Evolutionary conservation across 1,140 invertebrate genomes (phyloP).

Genomic region (Eumeta japonica): DNA sequence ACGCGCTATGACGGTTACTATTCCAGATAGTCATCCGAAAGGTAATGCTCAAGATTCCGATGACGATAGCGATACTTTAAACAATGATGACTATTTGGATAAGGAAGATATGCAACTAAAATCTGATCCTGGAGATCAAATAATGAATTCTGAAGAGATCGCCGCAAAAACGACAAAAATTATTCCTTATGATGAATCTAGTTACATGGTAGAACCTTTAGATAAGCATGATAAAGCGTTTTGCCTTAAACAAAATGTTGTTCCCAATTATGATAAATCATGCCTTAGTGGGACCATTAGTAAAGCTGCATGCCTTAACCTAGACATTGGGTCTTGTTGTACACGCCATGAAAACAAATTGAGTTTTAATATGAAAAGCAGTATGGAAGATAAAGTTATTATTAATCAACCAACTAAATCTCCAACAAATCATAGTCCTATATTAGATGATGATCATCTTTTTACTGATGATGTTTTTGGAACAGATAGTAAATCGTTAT

Average conservation of each 20-base stretch:
- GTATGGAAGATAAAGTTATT: conserved; percentile 55
- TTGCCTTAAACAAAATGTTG: conserved; percentile 42
- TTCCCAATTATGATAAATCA: conserved; percentile 55
- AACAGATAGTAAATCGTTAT: conserved; percentile 58
- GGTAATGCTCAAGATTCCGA: conserved; percentile 59
- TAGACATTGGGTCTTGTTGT: conserved; percentile 51
- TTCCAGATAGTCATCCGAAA: conserved; percentile 59
- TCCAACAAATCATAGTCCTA: conserved; percentile 60
- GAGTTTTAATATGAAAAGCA: conserved; percentile 35
- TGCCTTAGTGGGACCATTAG: conserved; percentile 59
- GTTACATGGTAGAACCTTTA: conserved; percentile 54
- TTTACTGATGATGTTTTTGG: conserved; percentile 67
- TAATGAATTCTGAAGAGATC: neutral
- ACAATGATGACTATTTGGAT: conserved; percentile 58
- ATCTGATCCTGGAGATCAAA: conserved; percentile 3
- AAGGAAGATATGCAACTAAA: conserved; percentile 40
- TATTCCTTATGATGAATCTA: conserved; percentile 53
- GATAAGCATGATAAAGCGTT: conserved; percentile 41
- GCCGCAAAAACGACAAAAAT: conserved; percentile 33
- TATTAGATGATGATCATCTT: conserved; percentile 65
- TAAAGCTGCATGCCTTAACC: conserved; percentile 56
- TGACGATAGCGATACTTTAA: conserved; percentile 61
- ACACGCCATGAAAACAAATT: conserved; percentile 45
- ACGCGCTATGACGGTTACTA: conserved; percentile 67
- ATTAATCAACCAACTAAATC: conserved; percentile 61